Base-by-base conservation (phyloP, 2,888 invertebrate genomes). In the Oeneis ivallda region DNA sequence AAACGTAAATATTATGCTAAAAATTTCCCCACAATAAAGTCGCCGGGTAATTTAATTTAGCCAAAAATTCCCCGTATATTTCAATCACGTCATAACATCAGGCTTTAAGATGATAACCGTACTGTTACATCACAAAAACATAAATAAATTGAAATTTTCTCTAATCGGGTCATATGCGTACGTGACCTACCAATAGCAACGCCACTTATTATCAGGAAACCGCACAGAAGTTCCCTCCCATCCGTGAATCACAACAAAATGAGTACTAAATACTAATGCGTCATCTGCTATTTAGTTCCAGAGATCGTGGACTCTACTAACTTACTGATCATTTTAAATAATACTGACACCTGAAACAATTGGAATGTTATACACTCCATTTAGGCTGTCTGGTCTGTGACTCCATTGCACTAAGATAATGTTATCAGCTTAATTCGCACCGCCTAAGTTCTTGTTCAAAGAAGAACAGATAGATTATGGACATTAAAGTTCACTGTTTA, bases 221-320 rank as follows among this genome's bases (percentile, higher is more conserved):
- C 78, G 77, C 79, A 76, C 65, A 68, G 71, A 72, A 71, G 72
- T 73, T 70, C 69, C 69, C 64, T 75, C 74, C 71, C 69, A 71
- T 85, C 71, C 70, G 70, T 85, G 85, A 86, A 74, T 85, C 85
- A 81, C 64, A 53, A 49, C 49, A 65, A 64, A 56, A 64, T 61
- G 45, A 50, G 60, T 65, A 61, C 10, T 43, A 62, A 50, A 58
- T 65, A 61, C 10, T 43, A 62, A 79, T 85, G 83, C 86, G 87
- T 87, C 85, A 87, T 81, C 81, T 78, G 81, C 76, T 77, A 76
- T 74, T 78, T 75, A 81, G 79, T 83, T 80, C 82, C 82, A 83
- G 32, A 45, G 32, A 13, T 39, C 6, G 54, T 39, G 34, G 41
- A 32, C 13, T 13, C n/a, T n/a, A n/a, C n/a, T n/a, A n/a, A n/a